Base-by-base conservation (phyloP, 2,113 vertebrate species). In the Atrichornis clamosus region DNA sequence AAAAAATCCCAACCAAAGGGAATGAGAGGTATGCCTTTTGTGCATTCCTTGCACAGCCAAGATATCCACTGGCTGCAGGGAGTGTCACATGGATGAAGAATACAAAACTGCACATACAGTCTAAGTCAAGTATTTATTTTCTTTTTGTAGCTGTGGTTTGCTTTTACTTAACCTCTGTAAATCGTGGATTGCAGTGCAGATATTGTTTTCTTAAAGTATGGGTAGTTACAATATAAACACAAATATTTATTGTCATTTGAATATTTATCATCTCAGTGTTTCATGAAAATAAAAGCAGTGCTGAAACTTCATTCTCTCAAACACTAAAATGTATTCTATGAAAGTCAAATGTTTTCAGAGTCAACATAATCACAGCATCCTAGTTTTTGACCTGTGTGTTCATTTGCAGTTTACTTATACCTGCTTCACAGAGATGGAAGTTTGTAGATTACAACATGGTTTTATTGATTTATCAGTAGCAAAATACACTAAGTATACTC, bases 401-500 rank as follows among this genome's bases (percentile, higher is more conserved):
- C 96, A 96, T 97, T 98, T 98, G 92, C 90, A 98, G 97, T 98
- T 98, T 98, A 96, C 96, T 98, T 98, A 98, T 96, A 98, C 97
- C 95, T 97, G 95, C 96, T 98, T 98, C 95, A 96, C 73, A 96
- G 95, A 96, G 95, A 97, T 95, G 95, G 96, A 97, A 98, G 95
- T 98, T 97, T 98, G 95, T 97, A 97, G 87, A 97, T 96, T 97
- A 97, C 96, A 98, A 94, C 95, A 97, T 94, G 93, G 85, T 93
- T 96, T 96, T 98, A 98, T 97, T 98, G 97, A 98, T 98, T 98
- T 98, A 98, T 97, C 97, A 96, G 96, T 97, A 96, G 97, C 75
- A 98, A 96, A 98, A 97, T 98, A 98, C 94, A 95, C 95, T 94
- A 96, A 96, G 94, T 92, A 97, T 96, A 95, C 94, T 97, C 84